Evolutionary conservation across 2,113 vertebrate genomes (phyloP).

Genomic region (Edolisoma coerulescens): DNA sequence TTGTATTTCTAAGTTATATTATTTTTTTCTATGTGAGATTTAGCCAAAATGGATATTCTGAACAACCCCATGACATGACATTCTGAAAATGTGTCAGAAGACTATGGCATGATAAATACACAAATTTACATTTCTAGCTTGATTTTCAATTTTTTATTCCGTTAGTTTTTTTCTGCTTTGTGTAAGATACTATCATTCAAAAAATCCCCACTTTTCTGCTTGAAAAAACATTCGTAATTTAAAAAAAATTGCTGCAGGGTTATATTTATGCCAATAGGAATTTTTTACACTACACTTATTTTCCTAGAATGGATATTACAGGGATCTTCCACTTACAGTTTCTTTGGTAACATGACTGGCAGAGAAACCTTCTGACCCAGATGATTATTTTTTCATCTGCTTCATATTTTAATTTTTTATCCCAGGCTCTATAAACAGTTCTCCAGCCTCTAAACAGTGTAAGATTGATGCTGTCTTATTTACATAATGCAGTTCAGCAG

Average conservation of each 20-base stretch:
- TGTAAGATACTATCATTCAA: neutral
- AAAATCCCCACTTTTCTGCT: neutral
- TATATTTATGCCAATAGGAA: neutral
- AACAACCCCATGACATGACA: neutral
- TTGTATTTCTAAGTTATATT: neutral
- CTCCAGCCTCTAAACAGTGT: neutral
- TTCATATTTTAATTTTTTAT: neutral
- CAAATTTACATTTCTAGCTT: neutral
- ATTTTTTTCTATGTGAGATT: neutral
- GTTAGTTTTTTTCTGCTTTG: neutral
- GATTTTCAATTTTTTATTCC: neutral
- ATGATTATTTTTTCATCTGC: neutral
- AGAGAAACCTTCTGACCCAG: neutral
- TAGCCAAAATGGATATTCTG: neutral
- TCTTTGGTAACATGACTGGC: neutral
- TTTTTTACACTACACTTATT: neutral
- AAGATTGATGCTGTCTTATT: neutral
- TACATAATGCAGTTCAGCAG: neutral
- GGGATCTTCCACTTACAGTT: neutral
- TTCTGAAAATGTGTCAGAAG: neutral
- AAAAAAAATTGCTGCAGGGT: neutral
- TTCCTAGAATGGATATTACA: neutral
- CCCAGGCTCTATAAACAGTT: neutral
- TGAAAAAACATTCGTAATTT: neutral
- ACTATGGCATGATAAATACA: neutral